phyloP scores from a whole-genome alignment of 2,888 invertebrate genomes.

The Exephanes ischioxanthus region DNA sequence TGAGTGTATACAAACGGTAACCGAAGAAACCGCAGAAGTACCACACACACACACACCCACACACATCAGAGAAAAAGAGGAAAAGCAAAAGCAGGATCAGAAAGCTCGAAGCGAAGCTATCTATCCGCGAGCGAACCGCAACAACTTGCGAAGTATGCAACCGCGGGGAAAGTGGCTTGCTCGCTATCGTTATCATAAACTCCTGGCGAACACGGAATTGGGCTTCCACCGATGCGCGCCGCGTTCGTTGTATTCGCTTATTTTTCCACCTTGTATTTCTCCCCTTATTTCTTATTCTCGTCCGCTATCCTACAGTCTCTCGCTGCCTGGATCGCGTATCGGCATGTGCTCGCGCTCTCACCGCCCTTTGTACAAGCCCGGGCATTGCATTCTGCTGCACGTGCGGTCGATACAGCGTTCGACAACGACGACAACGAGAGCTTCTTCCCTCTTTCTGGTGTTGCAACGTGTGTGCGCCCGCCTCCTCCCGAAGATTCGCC shows the following conservation, averaged over 20 bases:
- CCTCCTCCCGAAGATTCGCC: constrained; percentile 40
- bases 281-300: constrained; percentile 27
- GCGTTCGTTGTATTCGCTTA: constrained; percentile 6
- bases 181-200: constrained; percentile 76
- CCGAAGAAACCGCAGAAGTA: constrained; percentile 35
- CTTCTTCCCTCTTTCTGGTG: constrained; percentile 27
- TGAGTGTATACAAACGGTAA: constrained; percentile 21
- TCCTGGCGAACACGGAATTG: constrained; percentile 68
- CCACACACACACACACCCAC: neutral
- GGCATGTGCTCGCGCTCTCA: constrained; percentile 31
- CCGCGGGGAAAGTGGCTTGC: constrained; percentile 16
- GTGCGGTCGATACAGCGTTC: constrained; percentile 66
- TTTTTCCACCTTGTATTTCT: constrained; percentile 27
- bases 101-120: constrained; percentile 48
- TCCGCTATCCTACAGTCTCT: constrained; percentile 4
- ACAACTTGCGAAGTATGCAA: constrained; percentile 54
- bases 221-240: constrained; percentile 51
- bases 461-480: constrained; percentile 14
- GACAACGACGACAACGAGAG: constrained; percentile 60
- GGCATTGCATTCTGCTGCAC: constrained; percentile 63
- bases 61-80: neutral
- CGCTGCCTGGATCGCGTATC: constrained; percentile 19
- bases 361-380: constrained; percentile 58
- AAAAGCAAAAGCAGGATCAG: constrained; percentile 14
- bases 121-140: constrained; percentile 33